Conservation (phyloP, 2,113 vertebrate species). For the Romanogobio albipinnatus region DNA sequence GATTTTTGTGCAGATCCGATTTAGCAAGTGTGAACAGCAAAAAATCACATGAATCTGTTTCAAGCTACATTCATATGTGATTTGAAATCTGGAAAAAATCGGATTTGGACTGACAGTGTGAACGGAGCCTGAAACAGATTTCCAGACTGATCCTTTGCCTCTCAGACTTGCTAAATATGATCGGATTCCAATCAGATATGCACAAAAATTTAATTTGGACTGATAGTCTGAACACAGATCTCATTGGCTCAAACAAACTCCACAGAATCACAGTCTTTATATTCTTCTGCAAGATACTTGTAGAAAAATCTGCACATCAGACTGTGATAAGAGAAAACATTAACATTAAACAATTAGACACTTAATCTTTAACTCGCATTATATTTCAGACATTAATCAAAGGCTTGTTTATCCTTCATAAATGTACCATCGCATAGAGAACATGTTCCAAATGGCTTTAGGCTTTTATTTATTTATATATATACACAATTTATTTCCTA, state of each 20-base stretch:
- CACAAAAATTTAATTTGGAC: background rate
- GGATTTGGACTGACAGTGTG: no score
- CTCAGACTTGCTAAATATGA: no score
- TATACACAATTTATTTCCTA: background rate
- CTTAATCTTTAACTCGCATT: conserved; percentile 1
- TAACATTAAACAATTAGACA: background rate
- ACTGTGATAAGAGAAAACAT: background rate
- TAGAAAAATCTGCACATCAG: background rate
- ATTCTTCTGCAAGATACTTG: background rate
- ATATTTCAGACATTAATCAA: background rate
- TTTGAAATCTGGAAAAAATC: no score
- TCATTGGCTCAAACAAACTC: background rate
- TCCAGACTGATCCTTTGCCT: no score
- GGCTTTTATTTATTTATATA: background rate
- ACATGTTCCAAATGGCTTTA: conserved; percentile 6
- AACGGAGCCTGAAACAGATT: no score
- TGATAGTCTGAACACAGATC: background rate
- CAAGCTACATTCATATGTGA: no score
- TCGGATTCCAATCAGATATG: background rate
- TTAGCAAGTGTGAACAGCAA: no score
- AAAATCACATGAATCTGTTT: no score
- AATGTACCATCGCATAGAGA: background rate
- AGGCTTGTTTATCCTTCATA: background rate
- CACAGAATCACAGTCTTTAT: background rate
- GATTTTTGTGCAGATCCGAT: no score